Evolutionary conservation across 2,797 vertebrate species (phyloP).

Genomic region (Epinephelus malabaricus): DNA sequence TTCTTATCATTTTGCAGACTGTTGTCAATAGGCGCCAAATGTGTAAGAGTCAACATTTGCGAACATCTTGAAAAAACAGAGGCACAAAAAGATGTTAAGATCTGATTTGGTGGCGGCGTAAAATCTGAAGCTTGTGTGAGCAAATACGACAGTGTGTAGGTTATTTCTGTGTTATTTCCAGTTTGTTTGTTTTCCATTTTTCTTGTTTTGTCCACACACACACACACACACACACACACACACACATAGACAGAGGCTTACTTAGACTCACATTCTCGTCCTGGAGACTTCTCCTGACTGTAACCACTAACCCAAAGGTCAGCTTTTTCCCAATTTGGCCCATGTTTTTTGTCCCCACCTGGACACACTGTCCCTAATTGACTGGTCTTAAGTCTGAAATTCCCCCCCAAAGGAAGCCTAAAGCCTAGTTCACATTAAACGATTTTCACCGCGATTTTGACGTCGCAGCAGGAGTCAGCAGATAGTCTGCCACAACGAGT

Average conservation of each 20-base stretch:
- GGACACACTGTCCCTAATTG: too few species aligned
- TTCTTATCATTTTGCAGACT: slow-evolving; percentile 21
- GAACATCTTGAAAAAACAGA: slow-evolving; percentile 28
- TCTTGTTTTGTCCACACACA: neutral
- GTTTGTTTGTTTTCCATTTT: neutral
- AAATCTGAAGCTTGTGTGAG: neutral
- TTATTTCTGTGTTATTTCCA: neutral
- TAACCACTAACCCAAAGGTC: too few species aligned
- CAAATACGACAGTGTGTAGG: neutral
- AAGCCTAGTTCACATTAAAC: too few species aligned
- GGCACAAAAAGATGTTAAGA: slow-evolving; percentile 15
- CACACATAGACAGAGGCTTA: neutral
- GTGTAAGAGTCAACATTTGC: slow-evolving; percentile 32
- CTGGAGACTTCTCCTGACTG: too few species aligned
- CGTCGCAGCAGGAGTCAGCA: too few species aligned
- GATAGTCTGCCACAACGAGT: too few species aligned
- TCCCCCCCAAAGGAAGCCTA: too few species aligned
- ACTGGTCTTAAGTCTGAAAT: too few species aligned
- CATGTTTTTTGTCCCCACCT: too few species aligned
- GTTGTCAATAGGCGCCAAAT: slow-evolving; percentile 21
- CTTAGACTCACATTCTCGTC: too few species aligned
- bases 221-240: neutral
- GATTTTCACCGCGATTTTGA: too few species aligned
- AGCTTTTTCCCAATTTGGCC: too few species aligned
- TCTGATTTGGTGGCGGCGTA: slow-evolving; percentile 3